A percentile compares a stretch with the other conserved stretches of the same genome.
Conservation (phyloP, 2,888 invertebrate genomes). For the Drosophila gaucha region DNA sequence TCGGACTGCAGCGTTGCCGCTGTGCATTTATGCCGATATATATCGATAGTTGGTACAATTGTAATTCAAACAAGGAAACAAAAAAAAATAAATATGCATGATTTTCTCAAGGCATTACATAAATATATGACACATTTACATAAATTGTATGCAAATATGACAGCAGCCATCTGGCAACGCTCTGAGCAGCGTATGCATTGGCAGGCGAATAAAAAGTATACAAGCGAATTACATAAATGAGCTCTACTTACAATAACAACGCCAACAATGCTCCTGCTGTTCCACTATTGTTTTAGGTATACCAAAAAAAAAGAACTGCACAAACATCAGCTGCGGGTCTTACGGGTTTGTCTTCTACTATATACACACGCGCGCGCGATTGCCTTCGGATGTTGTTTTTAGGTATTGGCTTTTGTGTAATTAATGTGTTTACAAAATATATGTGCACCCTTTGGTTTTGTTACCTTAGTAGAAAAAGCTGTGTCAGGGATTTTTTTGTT, state of each 20-base stretch:
- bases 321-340: slow-evolving; percentile 40
- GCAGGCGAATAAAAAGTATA: slow-evolving; percentile 31
- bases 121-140: slow-evolving; percentile 2
- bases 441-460: slow-evolving; percentile 34
- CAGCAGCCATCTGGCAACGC: slow-evolving; percentile 56
- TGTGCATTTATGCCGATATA: slow-evolving; percentile 39
- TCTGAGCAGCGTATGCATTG: slow-evolving; percentile 6
- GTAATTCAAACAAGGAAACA: slow-evolving; percentile 7
- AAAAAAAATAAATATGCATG: background rate
- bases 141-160: slow-evolving; percentile 8
- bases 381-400: slow-evolving; percentile 7
- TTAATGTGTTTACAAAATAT: slow-evolving; percentile 49
- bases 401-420: slow-evolving; percentile 11
- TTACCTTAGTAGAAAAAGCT: slow-evolving; percentile 42
- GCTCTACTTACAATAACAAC: slow-evolving; percentile 67
- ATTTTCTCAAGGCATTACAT: background rate
- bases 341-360: background rate
- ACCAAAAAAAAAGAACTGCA: slow-evolving; percentile 4
- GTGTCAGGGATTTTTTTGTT: slow-evolving; percentile 35
- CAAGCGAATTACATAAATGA: slow-evolving; percentile 66
- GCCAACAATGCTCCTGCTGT: slow-evolving; percentile 24
- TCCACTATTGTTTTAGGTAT: slow-evolving; percentile 20
- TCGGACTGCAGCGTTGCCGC: slow-evolving; percentile 63
- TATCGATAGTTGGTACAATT: slow-evolving; percentile 52
- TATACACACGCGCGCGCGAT: slow-evolving; percentile 24